phyloP scores from a whole-genome alignment of 2,797 vertebrate genomes.

The Danio tinwini region DNA sequence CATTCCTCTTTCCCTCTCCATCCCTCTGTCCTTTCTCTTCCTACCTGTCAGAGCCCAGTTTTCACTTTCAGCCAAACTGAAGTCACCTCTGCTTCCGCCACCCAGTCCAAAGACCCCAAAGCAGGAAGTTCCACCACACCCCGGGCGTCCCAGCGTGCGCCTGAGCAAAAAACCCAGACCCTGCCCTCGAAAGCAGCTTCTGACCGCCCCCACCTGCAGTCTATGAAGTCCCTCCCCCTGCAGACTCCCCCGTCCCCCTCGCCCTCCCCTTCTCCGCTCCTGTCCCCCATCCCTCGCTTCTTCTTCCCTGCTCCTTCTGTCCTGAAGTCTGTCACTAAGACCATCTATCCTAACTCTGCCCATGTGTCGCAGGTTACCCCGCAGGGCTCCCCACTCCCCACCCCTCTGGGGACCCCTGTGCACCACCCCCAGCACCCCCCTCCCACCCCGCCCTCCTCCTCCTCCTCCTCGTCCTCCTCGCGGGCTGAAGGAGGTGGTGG shows the following conservation, averaged over 20 bases:
- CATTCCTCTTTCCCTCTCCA: constrained; percentile 68
- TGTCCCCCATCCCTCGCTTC: constrained; percentile 81
- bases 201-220: constrained; percentile 83
- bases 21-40: constrained; percentile 68
- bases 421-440: constrained; percentile 86
- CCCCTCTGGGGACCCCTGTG: constrained; percentile 89
- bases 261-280: constrained; percentile 78
- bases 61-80: constrained; percentile 89
- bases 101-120: constrained; percentile 79
- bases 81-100: constrained; percentile 73
- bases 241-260: constrained; percentile 79
- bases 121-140: constrained; percentile 70
- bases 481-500: constrained; percentile 77
- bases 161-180: constrained; percentile 89
- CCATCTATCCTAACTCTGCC: constrained; percentile 78
- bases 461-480: constrained; percentile 87
- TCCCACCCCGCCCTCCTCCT: constrained; percentile 84
- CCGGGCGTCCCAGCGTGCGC: constrained; percentile 69
- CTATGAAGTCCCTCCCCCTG: constrained; percentile 86
- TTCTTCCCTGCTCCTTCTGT: constrained; percentile 82
- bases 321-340: constrained; percentile 82
- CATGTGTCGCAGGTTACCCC: constrained; percentile 87
- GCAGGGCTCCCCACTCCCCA: constrained; percentile 87
- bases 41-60: constrained; percentile 83
- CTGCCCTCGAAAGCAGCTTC: constrained; percentile 85